Conservation (phyloP, 2,113 vertebrate species). For the Pelecanoides urinatrix region DNA sequence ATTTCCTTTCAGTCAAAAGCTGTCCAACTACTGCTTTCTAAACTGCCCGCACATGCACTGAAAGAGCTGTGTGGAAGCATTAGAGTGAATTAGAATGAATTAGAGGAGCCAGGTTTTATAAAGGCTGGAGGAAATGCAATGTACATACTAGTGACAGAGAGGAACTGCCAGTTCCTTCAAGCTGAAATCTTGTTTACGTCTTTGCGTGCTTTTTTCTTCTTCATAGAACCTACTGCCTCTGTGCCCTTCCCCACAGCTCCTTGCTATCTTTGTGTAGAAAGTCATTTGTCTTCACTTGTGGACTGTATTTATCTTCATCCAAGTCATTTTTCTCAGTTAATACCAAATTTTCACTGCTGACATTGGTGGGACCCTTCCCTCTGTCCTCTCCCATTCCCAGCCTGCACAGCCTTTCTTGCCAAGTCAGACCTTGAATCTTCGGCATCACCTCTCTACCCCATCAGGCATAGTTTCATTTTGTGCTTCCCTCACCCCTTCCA, state of each 20-base stretch:
- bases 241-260: background rate
- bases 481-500: background rate
- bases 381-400: background rate
- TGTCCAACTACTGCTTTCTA: background rate
- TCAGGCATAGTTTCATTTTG: background rate
- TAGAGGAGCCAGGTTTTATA: constrained; percentile 35
- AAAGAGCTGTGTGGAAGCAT: background rate
- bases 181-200: constrained; percentile 2
- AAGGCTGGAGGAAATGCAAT: constrained; percentile 37
- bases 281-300: background rate
- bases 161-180: constrained; percentile 50
- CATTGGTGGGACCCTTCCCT: background rate
- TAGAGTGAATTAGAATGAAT: constrained; percentile 37
- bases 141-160: constrained; percentile 31
- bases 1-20: constrained; percentile 32
- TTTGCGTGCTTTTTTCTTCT: background rate
- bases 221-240: background rate
- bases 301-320: background rate
- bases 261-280: background rate
- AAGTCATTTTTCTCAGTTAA: background rate
- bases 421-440: background rate
- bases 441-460: background rate
- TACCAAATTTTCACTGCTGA: background rate
- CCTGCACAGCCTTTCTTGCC: background rate
- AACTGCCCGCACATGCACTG: background rate